Conservation (phyloP, 2,888 invertebrate genomes). For the Dolichopus griseipennis region DNA sequence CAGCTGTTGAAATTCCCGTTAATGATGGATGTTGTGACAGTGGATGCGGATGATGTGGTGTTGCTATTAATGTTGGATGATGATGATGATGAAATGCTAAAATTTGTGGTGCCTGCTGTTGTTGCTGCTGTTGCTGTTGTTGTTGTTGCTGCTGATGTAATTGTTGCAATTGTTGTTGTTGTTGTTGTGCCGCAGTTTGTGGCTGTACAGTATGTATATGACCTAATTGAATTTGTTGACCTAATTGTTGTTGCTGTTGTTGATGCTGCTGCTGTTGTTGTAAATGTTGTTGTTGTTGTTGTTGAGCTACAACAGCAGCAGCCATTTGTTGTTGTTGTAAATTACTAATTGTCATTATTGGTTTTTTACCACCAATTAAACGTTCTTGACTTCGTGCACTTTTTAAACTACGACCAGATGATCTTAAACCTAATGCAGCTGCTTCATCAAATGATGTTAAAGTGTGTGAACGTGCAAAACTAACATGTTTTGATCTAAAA, state of each 20-base stretch:
- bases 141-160: neutral
- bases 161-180: neutral
- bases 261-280: constrained; percentile 15
- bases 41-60: constrained; percentile 20
- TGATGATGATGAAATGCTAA: constrained; percentile 27
- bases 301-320: constrained; percentile 26
- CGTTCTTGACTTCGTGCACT: constrained; percentile 57
- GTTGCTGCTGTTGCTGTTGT: constrained; percentile 10
- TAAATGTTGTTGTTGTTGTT: constrained; percentile 15
- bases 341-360: constrained; percentile 37
- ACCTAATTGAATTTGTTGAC: constrained; percentile 15
- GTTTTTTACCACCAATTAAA: constrained; percentile 64
- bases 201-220: constrained; percentile 12
- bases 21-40: constrained; percentile 10
- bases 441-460: constrained; percentile 75
- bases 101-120: constrained; percentile 25
- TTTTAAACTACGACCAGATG: constrained; percentile 40
- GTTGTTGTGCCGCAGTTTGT: constrained; percentile 13
- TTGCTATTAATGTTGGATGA: constrained; percentile 20
- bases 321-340: constrained; percentile 40
- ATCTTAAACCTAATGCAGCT: constrained; percentile 43
- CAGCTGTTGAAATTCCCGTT: neutral
- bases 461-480: constrained; percentile 81
- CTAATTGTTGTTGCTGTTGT: constrained; percentile 11
- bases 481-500: constrained; percentile 76